Evolutionary conservation across 1,140 invertebrate species (phyloP).

Genomic region (Grapholita molesta): DNA sequence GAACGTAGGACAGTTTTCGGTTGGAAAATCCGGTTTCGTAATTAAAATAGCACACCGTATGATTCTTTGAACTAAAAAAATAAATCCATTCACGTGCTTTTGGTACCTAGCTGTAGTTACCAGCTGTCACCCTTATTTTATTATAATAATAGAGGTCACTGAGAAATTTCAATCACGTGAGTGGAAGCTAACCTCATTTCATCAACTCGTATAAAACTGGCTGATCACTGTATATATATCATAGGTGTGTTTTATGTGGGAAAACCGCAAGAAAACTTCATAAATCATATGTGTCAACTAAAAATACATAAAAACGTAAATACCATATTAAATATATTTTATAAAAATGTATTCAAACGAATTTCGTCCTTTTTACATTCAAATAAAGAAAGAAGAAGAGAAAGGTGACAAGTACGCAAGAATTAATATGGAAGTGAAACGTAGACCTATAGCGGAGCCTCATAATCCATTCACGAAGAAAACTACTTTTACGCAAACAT

Average conservation of each 20-base stretch:
- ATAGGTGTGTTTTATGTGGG: no score
- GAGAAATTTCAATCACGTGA: no score
- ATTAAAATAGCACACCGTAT: no score
- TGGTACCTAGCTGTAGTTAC: no score
- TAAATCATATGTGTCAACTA: neutral
- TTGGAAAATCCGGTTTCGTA: no score
- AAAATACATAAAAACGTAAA: neutral
- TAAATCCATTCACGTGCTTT: no score
- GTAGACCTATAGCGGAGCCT: slow-evolving; percentile 36
- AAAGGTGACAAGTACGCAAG: slow-evolving; percentile 63
- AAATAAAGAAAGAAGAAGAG: slow-evolving; percentile 62
- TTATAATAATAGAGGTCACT: no score
- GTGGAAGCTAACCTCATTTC: neutral
- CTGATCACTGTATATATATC: no score
- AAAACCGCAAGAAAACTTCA: neutral
- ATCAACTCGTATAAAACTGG: neutral
- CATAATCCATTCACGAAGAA: slow-evolving; percentile 64
- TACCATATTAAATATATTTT: slow-evolving; percentile 20
- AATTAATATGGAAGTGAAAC: slow-evolving; percentile 68
- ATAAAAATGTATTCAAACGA: slow-evolving; percentile 59
- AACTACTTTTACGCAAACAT: slow-evolving; percentile 58
- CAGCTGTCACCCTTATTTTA: no score
- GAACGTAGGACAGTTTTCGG: no score
- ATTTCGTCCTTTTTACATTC: slow-evolving; percentile 61
- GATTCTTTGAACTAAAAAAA: no score